These are phyloP conservation scores for Drosophila virilis DNA, from an alignment of 1,140 invertebrate species.

Conservation along the genomic window DNA sequence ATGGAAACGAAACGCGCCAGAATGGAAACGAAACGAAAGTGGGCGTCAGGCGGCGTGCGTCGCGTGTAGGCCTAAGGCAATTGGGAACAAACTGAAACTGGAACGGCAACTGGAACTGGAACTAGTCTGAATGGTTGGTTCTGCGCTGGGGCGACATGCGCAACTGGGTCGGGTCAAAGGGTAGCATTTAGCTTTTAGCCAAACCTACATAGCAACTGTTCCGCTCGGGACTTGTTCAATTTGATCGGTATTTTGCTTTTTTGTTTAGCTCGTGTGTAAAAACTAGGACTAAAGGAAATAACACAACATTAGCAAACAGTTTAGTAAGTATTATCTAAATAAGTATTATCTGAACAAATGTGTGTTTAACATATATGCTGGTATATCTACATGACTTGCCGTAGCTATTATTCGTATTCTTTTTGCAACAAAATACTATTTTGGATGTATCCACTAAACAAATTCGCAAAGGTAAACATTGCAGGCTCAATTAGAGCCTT, in stretches of 20 bases:
- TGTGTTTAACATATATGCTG: no score
- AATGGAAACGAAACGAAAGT: constrained; percentile 39
- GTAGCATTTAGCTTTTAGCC: background rate
- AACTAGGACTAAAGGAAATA: background rate
- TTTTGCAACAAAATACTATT: no score
- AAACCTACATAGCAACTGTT: background rate
- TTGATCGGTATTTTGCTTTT: background rate
- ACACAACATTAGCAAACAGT: background rate
- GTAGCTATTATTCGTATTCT: no score
- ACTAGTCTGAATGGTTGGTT: background rate
- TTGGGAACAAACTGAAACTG: constrained; percentile 18
- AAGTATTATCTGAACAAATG: no score
- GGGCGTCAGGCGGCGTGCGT: constrained; percentile 38
- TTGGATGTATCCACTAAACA: no score
- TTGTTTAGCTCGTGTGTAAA: no score
- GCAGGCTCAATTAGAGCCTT: no score
- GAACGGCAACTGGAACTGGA: constrained; percentile 14
- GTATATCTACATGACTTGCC: no score
- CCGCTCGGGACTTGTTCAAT: background rate
- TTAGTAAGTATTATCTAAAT: no score
- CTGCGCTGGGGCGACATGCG: background rate
- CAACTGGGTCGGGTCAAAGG: constrained; percentile 13
- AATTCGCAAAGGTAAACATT: no score
- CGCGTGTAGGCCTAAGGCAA: constrained; percentile 51
- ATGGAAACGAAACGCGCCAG: constrained; percentile 21